Base-by-base conservation (phyloP, 2,113 vertebrate genomes). In the Etheostoma spectabile region DNA sequence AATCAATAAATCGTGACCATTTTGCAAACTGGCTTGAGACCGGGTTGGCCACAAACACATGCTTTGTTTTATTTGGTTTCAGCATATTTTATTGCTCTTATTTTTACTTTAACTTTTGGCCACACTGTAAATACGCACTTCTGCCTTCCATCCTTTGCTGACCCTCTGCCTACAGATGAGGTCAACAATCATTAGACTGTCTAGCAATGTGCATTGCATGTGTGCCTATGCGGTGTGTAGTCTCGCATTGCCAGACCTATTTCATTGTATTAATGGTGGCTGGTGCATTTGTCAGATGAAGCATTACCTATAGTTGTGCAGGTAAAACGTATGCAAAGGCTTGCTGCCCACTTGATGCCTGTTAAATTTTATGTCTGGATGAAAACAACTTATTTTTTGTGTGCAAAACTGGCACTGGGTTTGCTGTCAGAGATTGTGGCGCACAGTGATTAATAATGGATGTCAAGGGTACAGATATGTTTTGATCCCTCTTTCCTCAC, bases 361-460 rank as follows among this genome's bases (percentile, higher is more conserved):
- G 74, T 74, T 80, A 42, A 59, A 74, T 74, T 77, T 80, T 22
- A 45, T 65, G 64, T 55, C 63, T 77, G 52, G 49, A 63, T 81
- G 67, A 79, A 85, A 86, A 87, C 42, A 77, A 11, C 48, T 63
- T 46, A 59, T 83, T 66, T 63, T 86, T 24, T 67, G 52, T 55
- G 59, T 78, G 80, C 59, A 87, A 70, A 74, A 62, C 62, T 33
- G 59, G 69, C 82, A 69, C 69, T 79, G 38, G 38, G 38, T 77
- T 73, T 83, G 76, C 89, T 92, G 80, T 89, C 71, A 85, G 87
- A 88, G 77, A 57, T 59, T 51, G 82, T 6, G 42, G 68, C 74
- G 72, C 77, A 69, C 75, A 67, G 38, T 49, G 66, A 81, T 89
- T 81, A 85, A 85, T 87, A 85, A 88, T 87, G 21, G 48, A 85